A percentile compares a stretch with the other conserved stretches of the same genome.
phyloP scores from a whole-genome alignment of 2,888 invertebrate species.

The Blastobasis lacticolella region DNA sequence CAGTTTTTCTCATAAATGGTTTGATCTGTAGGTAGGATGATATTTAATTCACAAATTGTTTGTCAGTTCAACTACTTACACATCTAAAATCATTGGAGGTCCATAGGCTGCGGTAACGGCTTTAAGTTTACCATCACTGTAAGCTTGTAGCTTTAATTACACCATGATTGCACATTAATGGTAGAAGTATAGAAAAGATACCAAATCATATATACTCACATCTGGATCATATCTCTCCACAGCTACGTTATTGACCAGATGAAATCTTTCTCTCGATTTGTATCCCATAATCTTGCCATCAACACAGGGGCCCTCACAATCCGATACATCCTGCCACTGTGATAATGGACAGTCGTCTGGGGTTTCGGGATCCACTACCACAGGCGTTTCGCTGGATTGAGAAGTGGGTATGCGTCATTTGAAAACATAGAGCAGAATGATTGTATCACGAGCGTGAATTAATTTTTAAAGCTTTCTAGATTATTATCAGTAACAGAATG shows the following conservation, averaged over 20 bases:
- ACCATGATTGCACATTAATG: too few species aligned
- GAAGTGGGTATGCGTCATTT: too few species aligned
- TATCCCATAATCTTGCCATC: slow-evolving; percentile 39
- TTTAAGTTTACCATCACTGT: too few species aligned
- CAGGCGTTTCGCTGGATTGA: slow-evolving; percentile 32
- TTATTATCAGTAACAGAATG: too few species aligned
- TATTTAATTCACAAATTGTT: too few species aligned
- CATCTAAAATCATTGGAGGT: too few species aligned
- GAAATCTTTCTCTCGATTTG: slow-evolving; percentile 51
- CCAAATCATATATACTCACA: slow-evolving; percentile 26
- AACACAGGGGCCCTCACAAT: slow-evolving; percentile 51
- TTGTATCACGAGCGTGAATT: too few species aligned
- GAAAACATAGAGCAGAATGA: too few species aligned
- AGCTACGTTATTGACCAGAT: slow-evolving; percentile 51
- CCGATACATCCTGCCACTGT: slow-evolving; percentile 52
- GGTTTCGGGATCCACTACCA: slow-evolving; percentile 39
- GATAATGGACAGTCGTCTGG: slow-evolving; percentile 50
- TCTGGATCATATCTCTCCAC: slow-evolving; percentile 57
- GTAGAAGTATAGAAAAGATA: background rate
- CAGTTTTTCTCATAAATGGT: slow-evolving; percentile 36
- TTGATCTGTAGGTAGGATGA: slow-evolving; percentile 28
- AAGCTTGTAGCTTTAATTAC: too few species aligned
- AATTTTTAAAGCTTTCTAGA: too few species aligned
- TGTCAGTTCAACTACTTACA: too few species aligned
- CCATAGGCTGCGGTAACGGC: too few species aligned